A percentile compares a stretch with the other conserved stretches of the same genome.
Evolutionary conservation across 2,888 invertebrate genomes (phyloP).

Genomic region (Conchocele bisecta): DNA sequence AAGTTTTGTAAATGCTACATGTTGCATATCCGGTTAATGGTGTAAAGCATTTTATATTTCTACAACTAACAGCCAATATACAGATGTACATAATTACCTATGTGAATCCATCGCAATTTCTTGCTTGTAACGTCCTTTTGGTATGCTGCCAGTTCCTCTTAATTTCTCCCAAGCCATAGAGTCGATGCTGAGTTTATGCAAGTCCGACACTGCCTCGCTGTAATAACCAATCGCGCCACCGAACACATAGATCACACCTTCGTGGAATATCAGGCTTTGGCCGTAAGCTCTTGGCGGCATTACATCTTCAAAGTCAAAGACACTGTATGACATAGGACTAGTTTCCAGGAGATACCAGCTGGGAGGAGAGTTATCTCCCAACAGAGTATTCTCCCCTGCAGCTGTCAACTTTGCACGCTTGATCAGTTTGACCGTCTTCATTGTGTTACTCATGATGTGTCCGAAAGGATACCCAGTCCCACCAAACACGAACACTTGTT

Average conservation of each 20-base stretch:
- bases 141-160: slow-evolving; percentile 50
- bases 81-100: slow-evolving; percentile 36
- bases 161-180: slow-evolving; percentile 88
- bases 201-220: slow-evolving; percentile 90
- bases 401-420: slow-evolving; percentile 19
- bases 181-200: slow-evolving; percentile 91
- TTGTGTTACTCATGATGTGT: slow-evolving; percentile 89
- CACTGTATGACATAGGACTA: slow-evolving; percentile 56
- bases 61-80: background rate
- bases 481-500: slow-evolving; percentile 90
- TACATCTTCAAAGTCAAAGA: slow-evolving; percentile 49
- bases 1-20: too few species aligned
- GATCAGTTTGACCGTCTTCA: slow-evolving; percentile 83
- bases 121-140: slow-evolving; percentile 65
- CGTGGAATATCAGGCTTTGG: slow-evolving; percentile 84
- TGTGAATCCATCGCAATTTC: slow-evolving; percentile 57
- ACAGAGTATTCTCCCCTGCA: slow-evolving; percentile 35
- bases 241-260: slow-evolving; percentile 90
- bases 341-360: slow-evolving; percentile 82
- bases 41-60: too few species aligned
- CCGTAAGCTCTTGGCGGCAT: slow-evolving; percentile 93
- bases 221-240: slow-evolving; percentile 95
- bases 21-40: too few species aligned
- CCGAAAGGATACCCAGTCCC: slow-evolving; percentile 97
- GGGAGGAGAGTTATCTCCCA: background rate